A percentile compares a stretch with the other conserved stretches of the same genome.
Evolutionary conservation across 2,113 vertebrate species (phyloP).

Genomic region (Edolisoma coerulescens): DNA sequence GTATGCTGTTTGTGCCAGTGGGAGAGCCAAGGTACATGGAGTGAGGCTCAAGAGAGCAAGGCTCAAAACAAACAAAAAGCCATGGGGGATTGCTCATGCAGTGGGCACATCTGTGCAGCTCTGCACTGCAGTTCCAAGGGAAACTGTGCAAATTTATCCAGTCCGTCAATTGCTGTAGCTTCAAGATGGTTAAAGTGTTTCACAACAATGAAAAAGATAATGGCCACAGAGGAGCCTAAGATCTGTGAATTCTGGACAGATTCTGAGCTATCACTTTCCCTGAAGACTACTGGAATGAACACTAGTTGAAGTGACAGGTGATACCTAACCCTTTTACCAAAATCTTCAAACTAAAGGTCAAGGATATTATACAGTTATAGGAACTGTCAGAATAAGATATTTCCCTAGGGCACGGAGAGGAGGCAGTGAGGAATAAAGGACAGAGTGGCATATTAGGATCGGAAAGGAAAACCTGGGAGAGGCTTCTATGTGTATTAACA

Average conservation of each 20-base stretch:
- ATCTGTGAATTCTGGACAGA: neutral
- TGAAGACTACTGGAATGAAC: neutral
- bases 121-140: neutral
- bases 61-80: neutral
- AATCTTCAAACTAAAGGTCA: neutral
- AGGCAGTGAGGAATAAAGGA: neutral
- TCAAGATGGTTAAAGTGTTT: neutral
- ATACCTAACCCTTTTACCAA: neutral
- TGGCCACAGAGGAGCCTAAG: neutral
- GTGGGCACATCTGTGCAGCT: neutral
- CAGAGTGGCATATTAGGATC: neutral
- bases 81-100: neutral
- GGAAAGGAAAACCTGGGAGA: neutral
- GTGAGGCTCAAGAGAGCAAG: neutral
- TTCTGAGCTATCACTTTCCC: neutral
- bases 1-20: neutral
- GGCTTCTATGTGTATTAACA: neutral
- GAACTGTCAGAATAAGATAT: neutral
- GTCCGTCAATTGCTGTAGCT: rapidly evolving
- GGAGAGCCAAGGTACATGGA: neutral
- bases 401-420: neutral
- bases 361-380: neutral
- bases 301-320: neutral
- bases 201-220: neutral
- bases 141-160: neutral